Conservation (phyloP, 2,113 vertebrate species). For the Maylandia zebra region DNA sequence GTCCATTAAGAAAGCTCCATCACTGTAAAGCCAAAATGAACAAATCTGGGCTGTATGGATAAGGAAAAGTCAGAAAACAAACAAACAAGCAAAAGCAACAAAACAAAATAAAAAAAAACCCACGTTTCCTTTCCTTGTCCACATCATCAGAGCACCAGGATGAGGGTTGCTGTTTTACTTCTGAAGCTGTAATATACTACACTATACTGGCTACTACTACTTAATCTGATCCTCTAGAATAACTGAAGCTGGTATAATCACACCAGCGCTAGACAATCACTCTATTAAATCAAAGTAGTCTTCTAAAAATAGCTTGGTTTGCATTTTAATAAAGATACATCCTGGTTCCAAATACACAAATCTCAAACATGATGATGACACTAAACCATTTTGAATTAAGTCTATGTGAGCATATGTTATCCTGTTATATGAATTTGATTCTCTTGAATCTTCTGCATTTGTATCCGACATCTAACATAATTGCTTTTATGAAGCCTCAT, state of each 20-base stretch:
- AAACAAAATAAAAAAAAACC: accelerated
- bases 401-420: not conserved
- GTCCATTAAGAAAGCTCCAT: not conserved
- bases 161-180: not conserved
- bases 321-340: not conserved
- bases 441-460: not conserved
- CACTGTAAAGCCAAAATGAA: not conserved
- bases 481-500: not conserved
- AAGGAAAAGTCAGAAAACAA: not conserved
- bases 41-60: not conserved
- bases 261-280: not conserved
- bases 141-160: not conserved
- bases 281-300: not conserved
- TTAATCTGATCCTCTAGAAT: not conserved
- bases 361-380: not conserved
- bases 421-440: not conserved
- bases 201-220: not conserved
- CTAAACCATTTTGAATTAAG: not conserved
- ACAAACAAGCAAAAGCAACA: not conserved
- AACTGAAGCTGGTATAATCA: not conserved
- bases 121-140: not conserved
- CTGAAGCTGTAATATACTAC: not conserved
- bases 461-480: not conserved
- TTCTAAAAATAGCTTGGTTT: not conserved
- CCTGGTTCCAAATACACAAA: not conserved